Percentiles rank a stretch among this genome's conserved stretches.
Conservation (phyloP, 2,888 invertebrate genomes). For the Latrodectus hesperus region DNA sequence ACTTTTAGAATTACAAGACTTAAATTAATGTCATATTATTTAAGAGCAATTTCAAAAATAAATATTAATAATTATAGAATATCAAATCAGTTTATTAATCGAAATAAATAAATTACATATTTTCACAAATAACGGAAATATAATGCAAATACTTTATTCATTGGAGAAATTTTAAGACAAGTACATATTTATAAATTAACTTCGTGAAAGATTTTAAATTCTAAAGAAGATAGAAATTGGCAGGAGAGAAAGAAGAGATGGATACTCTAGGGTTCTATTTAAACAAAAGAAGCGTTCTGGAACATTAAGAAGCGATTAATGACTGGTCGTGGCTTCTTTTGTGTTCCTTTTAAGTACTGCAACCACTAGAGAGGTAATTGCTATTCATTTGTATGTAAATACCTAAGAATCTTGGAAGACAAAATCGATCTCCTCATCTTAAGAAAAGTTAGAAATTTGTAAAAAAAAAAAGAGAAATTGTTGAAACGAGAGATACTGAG, state of each 20-base stretch:
- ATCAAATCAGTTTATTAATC: too few relatives aligned
- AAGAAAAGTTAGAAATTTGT: slow-evolving; percentile 1
- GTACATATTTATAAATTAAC: neutral
- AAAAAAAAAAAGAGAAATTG: slow-evolving; percentile 2
- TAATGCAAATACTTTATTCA: too few relatives aligned
- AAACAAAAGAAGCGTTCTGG: neutral
- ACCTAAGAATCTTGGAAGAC: slow-evolving; percentile 18
- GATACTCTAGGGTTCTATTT: neutral
- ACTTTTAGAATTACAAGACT: too few relatives aligned
- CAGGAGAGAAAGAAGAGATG: neutral
- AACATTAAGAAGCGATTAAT: slow-evolving; percentile 38
- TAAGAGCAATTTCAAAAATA: too few relatives aligned
- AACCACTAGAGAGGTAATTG: slow-evolving; percentile 46
- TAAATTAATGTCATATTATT: too few relatives aligned
- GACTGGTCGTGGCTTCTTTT: slow-evolving; percentile 14
- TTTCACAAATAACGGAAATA: too few relatives aligned
- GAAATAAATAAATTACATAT: too few relatives aligned
- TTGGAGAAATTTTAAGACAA: too few relatives aligned
- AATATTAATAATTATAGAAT: too few relatives aligned
- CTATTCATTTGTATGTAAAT: slow-evolving; percentile 66
- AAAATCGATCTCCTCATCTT: slow-evolving; percentile 20
- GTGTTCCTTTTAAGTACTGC: slow-evolving; percentile 8
- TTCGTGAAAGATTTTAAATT: neutral
- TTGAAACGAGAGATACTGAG: neutral
- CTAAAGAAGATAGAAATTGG: neutral